These are phyloP conservation scores for Apus apus DNA, from an alignment of 2,113 vertebrate genomes.

Conservation along the genomic window DNA sequence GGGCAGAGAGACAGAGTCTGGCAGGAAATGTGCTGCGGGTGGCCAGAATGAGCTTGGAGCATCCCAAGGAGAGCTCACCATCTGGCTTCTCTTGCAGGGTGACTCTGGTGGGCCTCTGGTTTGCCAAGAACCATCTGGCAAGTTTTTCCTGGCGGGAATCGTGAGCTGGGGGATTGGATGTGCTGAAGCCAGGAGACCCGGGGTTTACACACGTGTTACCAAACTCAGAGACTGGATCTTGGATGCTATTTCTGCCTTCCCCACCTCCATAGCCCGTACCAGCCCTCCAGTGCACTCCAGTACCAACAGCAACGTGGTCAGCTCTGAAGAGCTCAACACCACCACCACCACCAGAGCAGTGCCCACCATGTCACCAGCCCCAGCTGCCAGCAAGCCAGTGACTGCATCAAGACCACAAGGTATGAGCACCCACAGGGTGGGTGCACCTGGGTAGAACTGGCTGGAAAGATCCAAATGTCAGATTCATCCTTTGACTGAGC, in stretches of 20 bases:
- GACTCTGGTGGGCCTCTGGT: slow-evolving; percentile 96
- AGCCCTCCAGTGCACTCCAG: neutral
- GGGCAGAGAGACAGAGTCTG: neutral
- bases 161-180: slow-evolving; percentile 97
- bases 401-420: slow-evolving; percentile 49
- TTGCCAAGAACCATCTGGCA: slow-evolving; percentile 88
- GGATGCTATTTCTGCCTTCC: slow-evolving; percentile 27
- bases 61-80: neutral
- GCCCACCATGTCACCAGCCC: neutral
- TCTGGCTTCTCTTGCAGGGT: slow-evolving; percentile 77
- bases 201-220: slow-evolving; percentile 91
- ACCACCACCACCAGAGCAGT: neutral
- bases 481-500: rapidly evolving
- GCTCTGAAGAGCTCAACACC: neutral
- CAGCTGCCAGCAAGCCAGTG: neutral
- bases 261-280: neutral
- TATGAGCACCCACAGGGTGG: neutral
- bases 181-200: slow-evolving; percentile 87
- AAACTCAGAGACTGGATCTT: slow-evolving; percentile 89
- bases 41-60: neutral
- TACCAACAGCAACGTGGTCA: neutral
- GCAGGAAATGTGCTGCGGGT: neutral
- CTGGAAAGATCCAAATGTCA: neutral
- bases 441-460: neutral
- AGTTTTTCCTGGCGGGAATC: slow-evolving; percentile 91